Percentiles rank a stretch among this genome's conserved stretches.
phyloP scores from a whole-genome alignment of 1,140 invertebrate genomes.

The Philopotamus ludificatus region DNA sequence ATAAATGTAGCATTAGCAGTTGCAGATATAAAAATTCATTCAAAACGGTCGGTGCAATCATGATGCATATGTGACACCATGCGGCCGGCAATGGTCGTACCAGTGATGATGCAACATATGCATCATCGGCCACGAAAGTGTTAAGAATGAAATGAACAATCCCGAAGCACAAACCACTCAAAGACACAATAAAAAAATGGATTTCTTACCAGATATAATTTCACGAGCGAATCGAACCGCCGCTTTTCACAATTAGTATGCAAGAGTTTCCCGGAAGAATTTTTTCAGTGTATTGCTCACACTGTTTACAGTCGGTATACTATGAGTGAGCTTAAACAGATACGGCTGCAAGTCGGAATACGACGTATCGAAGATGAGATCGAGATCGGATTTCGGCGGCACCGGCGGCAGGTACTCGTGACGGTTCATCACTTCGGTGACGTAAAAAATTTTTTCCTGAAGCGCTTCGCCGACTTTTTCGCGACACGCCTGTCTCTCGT shows the following conservation, averaged over 20 bases:
- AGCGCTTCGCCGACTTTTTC: constrained; percentile 90
- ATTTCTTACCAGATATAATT: no score
- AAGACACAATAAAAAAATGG: no score
- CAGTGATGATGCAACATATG: no score
- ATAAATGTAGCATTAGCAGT: no score
- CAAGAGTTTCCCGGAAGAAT: constrained; percentile 83
- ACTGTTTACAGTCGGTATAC: constrained; percentile 68
- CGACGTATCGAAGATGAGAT: constrained; percentile 91
- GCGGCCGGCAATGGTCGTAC: no score
- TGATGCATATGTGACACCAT: no score
- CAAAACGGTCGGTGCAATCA: no score
- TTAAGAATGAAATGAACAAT: no score
- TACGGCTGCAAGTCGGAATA: constrained; percentile 94
- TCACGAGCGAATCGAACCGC: no score
- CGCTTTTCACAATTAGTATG: constrained; percentile 62
- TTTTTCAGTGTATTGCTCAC: constrained; percentile 87
- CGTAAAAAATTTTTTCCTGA: constrained; percentile 89
- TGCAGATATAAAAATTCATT: no score
- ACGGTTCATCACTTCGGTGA: constrained; percentile 92
- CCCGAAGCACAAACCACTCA: no score
- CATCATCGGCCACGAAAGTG: no score
- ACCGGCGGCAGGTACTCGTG: constrained; percentile 95
- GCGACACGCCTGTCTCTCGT: constrained; percentile 82
- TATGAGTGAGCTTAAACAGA: constrained; percentile 84
- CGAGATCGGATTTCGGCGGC: constrained; percentile 87